Percentiles rank a stretch among this genome's conserved stretches.
Conservation (phyloP, 2,113 vertebrate genomes). For the Serilophus lunatus region DNA sequence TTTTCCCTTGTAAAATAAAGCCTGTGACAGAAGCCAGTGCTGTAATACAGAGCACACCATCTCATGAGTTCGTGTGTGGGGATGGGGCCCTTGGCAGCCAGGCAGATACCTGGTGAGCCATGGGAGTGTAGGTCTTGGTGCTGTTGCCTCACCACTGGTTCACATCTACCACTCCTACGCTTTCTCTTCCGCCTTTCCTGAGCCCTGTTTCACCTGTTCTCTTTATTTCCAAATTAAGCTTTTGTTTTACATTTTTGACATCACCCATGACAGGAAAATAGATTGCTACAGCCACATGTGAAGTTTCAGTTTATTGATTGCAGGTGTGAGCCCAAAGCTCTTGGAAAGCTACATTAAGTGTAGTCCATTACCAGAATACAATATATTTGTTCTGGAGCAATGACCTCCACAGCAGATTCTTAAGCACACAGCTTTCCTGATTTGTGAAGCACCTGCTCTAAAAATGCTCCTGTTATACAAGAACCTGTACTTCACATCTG, state of each 20-base stretch:
- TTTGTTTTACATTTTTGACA: neutral
- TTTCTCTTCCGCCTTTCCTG: neutral
- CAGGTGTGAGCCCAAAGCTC: neutral
- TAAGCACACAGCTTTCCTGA: neutral
- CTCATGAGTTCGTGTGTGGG: fast-evolving
- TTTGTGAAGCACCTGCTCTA: neutral
- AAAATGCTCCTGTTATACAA: neutral
- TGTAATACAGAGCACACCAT: neutral
- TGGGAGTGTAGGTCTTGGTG: neutral
- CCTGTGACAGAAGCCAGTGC: neutral
- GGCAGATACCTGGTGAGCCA: neutral
- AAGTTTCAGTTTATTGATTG: neutral
- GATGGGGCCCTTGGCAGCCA: neutral
- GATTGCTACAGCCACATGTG: neutral
- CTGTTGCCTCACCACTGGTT: neutral
- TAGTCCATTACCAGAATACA: neutral
- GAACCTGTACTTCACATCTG: neutral
- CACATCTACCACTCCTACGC: neutral
- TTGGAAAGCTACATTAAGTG: neutral
- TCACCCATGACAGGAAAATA: neutral
- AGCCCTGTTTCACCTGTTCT: neutral
- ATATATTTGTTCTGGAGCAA: neutral
- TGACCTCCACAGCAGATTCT: neutral
- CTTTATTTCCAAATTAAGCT: neutral
- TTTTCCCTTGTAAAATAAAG: neutral